Percentiles rank a stretch among this genome's conserved stretches.
Evolutionary conservation across 1,140 invertebrate genomes (phyloP).

Genomic region (Parapsyche elsis): DNA sequence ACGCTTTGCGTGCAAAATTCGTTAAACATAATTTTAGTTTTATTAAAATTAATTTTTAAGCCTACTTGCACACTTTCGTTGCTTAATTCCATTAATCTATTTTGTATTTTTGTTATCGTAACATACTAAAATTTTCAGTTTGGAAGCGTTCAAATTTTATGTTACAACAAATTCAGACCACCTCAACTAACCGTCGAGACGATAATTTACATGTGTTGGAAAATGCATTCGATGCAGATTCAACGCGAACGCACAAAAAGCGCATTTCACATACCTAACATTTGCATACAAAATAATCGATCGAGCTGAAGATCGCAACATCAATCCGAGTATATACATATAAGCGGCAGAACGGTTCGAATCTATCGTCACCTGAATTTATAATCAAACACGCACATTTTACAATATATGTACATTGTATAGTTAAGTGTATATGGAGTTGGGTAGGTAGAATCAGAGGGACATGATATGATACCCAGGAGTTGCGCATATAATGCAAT

Average conservation of each 20-base stretch:
- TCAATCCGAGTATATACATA: not conserved
- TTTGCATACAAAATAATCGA: not conserved
- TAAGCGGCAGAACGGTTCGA: not conserved
- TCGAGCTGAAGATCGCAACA: not conserved
- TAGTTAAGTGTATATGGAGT: not conserved
- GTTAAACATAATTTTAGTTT: no score
- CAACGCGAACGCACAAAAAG: not conserved
- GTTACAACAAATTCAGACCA: no score
- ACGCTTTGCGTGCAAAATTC: no score
- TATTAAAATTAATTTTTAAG: no score
- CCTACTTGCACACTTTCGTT: no score
- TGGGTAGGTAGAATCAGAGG: not conserved
- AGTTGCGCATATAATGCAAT: not conserved
- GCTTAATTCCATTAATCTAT: no score
- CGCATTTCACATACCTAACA: not conserved
- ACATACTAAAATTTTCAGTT: no score
- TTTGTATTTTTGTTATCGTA: no score
- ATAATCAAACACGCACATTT: no score
- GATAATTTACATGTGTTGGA: not conserved
- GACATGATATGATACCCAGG: constrained; percentile 6
- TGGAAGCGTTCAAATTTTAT: no score
- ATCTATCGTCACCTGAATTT: no score
- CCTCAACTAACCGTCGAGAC: no score
- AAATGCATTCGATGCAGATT: not conserved
- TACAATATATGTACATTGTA: not conserved